A percentile compares a stretch with the other conserved stretches of the same genome.
These are phyloP conservation scores for Tolmerus cingulatus DNA, from an alignment of 2,888 invertebrate species.

Conservation along the genomic window DNA sequence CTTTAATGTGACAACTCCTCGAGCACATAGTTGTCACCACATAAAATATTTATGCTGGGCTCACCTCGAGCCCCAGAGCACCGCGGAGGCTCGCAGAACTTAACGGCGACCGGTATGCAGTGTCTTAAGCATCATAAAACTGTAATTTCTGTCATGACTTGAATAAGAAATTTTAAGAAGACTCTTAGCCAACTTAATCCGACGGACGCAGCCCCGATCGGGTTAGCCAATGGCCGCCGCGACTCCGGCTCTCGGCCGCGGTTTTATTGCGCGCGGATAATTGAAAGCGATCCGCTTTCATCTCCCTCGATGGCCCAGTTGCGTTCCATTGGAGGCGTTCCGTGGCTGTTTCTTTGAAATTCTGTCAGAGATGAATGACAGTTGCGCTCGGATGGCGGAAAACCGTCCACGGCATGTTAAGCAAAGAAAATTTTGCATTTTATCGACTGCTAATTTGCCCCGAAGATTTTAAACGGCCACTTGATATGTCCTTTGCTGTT, in stretches of 20 bases:
- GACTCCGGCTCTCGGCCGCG: not conserved
- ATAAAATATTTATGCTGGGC: slow-evolving; percentile 39
- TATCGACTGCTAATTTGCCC: not conserved
- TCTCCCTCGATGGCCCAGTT: not conserved
- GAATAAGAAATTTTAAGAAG: slow-evolving; percentile 32
- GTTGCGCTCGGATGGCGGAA: not conserved
- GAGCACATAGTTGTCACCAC: slow-evolving; percentile 41
- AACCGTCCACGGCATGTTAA: not conserved
- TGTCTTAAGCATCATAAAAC: slow-evolving; percentile 35
- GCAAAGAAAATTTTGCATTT: not conserved
- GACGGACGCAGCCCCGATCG: not conserved
- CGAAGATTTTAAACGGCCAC: not conserved
- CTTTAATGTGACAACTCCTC: slow-evolving; percentile 37
- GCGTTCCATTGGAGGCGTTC: not conserved
- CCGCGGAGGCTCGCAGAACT: not conserved
- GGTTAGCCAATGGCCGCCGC: not conserved
- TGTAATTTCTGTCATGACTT: slow-evolving; percentile 37
- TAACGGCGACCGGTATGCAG: slow-evolving; percentile 34
- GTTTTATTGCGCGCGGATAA: not conserved
- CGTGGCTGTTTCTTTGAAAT: not conserved
- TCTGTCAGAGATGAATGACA: not conserved
- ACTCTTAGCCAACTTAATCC: slow-evolving; percentile 29
- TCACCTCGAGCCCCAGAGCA: not conserved
- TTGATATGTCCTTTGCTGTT: not conserved
- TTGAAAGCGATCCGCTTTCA: not conserved